Base-by-base conservation (phyloP, 1,140 invertebrate genomes). In the Lepidurus couesii region DNA sequence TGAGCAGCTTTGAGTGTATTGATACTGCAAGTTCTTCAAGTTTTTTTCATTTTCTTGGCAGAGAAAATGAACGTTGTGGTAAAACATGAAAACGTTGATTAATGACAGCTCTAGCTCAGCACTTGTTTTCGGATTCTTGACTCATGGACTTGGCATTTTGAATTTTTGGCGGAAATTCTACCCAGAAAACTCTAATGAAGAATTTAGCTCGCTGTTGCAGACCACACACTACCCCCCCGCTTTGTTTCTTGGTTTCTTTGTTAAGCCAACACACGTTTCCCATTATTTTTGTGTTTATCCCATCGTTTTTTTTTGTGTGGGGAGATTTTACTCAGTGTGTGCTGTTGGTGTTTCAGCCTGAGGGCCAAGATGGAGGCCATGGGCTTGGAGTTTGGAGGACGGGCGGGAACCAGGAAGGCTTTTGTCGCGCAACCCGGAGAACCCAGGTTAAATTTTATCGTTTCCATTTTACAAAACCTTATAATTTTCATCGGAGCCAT, bases 391-490 rank as follows among this genome's bases (percentile, higher is more conserved):
- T 65, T 65, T 65, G 53, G 53, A 65, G 53, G 53, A 65, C 53
- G 53, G 53, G 53, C 53, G 53, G 53, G 53, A 65, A 65, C 53
- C 53, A 65, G 53, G 53, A 65, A 65, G 53, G 53, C 53, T 65
- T 65, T 65, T 65, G 53, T 65, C 53, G 53, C 53, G 53, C 53
- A 65, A 65, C 53, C 53, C 21, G 53, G 53, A 65, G 53, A 65
- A 65, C 53, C 53, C 53, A 65, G 53, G 53, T 65, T 65, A 65
- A 65, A 65, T 65, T n/a, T 65, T 65, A 65, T 16, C 53, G 53
- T 65, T 65, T 65, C 13, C 53, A 65, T 65, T n/a, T 65, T 16
- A n/a, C 13, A n/a, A 43, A 78, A 79, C 26, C 44, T 79, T 75
- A 16, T 44, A 79, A 47, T 47, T 42, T 53, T 7, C 44, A 7